Evolutionary conservation across 30 jellyfish, hydroid and myxozoan genomes (phyloP), one percentile per base, ranked within the genome.

Genomic region (Turritopsis rubra): DNA sequence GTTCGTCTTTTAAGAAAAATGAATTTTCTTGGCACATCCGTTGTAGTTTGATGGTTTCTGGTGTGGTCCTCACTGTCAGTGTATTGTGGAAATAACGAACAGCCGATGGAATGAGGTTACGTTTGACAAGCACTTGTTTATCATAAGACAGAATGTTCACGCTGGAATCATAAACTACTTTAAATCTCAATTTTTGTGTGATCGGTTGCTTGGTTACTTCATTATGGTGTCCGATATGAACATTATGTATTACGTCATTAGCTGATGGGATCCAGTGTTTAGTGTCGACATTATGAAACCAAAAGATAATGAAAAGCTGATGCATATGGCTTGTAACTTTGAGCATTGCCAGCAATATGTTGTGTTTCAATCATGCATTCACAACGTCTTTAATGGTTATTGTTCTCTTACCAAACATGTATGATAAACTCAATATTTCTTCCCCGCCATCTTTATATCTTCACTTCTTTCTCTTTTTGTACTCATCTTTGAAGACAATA

Each of bases 11-110:
- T 65, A 91, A 75, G 65, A 86, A 91, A 74, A 73, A 91, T 60
- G 97, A 86, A 65, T 87, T 91, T 22, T 77, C 97, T 79, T 82
- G 75, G 66, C 97, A 91, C 97, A 91, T 91, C 83, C 96, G 72
- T 65, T 91, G 97, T 25, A 91, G 68, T 54, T 83, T 87, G 74
- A 91, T 91, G 8, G 88, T 90, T 72, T 87, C 89, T 23, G 76
- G 66, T 20, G 90, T 81, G 0, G 88, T 25, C 19, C 97, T 73
- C 8, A 91, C 97, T 8, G 80, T 86, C 68, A 81, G 86, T 0
- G 97, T 86, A 52, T 30, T 16, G 76, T 91, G 97, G 80, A 91
- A 91, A 83, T 91, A 91, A 27, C 78, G 54, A 23, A 91, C 88
- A 21, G 97, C 97, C 27, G 97, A 29, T 8, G 97, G 97, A 7